Evolutionary conservation across 2,797 vertebrate species (phyloP).

Genomic region (Chaunax sp.): DNA sequence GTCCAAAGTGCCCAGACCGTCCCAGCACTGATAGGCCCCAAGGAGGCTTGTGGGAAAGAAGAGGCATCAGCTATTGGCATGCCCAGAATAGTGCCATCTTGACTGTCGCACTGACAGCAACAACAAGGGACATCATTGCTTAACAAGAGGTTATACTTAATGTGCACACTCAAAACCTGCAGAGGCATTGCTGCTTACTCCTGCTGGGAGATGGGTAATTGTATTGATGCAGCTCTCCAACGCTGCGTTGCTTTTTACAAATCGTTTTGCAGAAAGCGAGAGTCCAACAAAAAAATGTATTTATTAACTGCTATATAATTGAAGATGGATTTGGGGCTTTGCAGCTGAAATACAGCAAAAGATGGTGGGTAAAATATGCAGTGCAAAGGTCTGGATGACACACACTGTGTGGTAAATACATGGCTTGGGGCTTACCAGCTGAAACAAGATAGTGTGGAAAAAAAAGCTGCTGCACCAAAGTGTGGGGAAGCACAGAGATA

Average conservation of each 20-base stretch:
- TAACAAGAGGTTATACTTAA: constrained; percentile 53
- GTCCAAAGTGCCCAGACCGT: constrained; percentile 36
- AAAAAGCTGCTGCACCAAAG: constrained; percentile 30
- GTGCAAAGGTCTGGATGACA: constrained; percentile 50
- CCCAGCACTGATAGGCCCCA: constrained; percentile 20
- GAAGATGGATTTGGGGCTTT: constrained; percentile 15
- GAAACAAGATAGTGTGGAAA: constrained; percentile 53
- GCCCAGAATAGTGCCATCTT: constrained; percentile 49
- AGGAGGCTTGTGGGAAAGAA: constrained; percentile 18
- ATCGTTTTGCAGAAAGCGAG: constrained; percentile 7
- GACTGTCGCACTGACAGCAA: constrained; percentile 42
- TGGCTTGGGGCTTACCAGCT: constrained; percentile 55
- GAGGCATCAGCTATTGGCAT: constrained; percentile 21
- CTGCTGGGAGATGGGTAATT: constrained; percentile 34
- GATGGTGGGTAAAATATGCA: constrained; percentile 53
- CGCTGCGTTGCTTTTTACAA: constrained; percentile 2
- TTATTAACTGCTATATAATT: constrained; percentile 34
- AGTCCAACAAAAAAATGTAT: too few species aligned
- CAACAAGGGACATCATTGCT: constrained; percentile 49
- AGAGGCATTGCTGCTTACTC: constrained; percentile 20
- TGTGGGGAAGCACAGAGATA: constrained; percentile 46
- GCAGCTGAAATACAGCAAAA: constrained; percentile 31
- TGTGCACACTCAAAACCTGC: constrained; percentile 5
- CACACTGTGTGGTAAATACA: constrained; percentile 55
- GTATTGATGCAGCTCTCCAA: constrained; percentile 21